phyloP scores from a whole-genome alignment of 1,140 invertebrate genomes.

The Vanessa atalanta region DNA sequence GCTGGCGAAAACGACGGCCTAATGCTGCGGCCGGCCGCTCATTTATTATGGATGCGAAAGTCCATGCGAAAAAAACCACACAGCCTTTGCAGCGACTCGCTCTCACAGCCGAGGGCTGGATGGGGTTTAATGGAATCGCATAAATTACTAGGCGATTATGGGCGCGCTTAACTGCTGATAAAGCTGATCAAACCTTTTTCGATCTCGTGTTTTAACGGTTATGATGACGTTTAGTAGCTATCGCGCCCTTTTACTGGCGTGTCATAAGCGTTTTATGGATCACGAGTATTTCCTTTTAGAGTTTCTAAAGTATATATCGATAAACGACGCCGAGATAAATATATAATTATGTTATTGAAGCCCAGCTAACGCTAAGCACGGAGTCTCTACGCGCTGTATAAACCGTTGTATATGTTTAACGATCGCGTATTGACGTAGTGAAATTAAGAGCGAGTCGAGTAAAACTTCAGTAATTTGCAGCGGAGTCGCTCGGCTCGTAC shows the following conservation, averaged over 20 bases:
- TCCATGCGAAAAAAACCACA: conserved; percentile 48
- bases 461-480: conserved; percentile 34
- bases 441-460: conserved; percentile 29
- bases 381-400: not conserved
- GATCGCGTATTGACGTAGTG: conserved; percentile 8
- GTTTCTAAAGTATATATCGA: conserved; percentile 1
- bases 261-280: conserved; percentile 29
- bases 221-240: conserved; percentile 35
- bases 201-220: conserved; percentile 38
- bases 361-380: not conserved
- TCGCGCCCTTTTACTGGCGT: conserved; percentile 20
- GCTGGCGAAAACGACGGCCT: conserved; percentile 46
- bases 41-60: conserved; percentile 63
- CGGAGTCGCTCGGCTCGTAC: not conserved
- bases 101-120: conserved; percentile 29
- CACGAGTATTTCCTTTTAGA: conserved; percentile 10
- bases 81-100: conserved; percentile 27
- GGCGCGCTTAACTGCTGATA: conserved; percentile 42
- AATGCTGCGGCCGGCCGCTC: conserved; percentile 57
- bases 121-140: conserved; percentile 48
- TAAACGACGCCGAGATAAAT: conserved; percentile 1
- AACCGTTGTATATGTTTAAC: not conserved
- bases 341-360: not conserved
- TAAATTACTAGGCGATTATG: conserved; percentile 48
- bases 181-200: conserved; percentile 35